phyloP scores from a whole-genome alignment of 2,797 vertebrate genomes.

The Sebastes oblongus region DNA sequence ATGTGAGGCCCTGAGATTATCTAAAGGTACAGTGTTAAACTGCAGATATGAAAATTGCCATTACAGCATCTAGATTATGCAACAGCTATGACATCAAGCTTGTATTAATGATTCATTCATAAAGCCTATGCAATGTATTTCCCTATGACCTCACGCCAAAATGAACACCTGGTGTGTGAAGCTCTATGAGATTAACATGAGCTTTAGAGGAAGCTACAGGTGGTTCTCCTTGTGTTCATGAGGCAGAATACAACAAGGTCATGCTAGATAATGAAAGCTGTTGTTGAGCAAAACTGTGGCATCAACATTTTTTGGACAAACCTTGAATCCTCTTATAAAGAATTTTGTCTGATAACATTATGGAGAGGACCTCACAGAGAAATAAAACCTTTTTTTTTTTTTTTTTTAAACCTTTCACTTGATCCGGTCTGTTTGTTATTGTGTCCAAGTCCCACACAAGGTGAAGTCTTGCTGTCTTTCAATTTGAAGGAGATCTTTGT shows the following conservation, averaged over 20 bases:
- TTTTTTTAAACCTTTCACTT: background rate
- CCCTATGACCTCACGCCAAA: background rate
- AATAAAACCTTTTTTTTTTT: too few species aligned
- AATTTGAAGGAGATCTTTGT: too few species aligned
- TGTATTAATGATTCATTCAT: slow-evolving; percentile 31
- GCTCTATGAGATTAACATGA: background rate
- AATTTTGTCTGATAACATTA: background rate
- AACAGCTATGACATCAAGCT: slow-evolving; percentile 18
- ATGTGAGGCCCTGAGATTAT: too few species aligned
- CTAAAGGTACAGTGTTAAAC: too few species aligned
- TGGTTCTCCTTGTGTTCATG: background rate
- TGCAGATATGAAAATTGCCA: too few species aligned
- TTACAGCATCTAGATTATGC: slow-evolving; percentile 12
- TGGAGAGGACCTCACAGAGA: too few species aligned
- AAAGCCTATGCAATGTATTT: slow-evolving; percentile 15
- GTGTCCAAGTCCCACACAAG: background rate
- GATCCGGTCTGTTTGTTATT: background rate
- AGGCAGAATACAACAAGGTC: background rate
- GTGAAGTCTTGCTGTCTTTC: background rate
- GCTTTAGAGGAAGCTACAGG: background rate
- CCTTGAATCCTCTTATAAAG: background rate
- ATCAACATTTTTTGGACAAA: background rate
- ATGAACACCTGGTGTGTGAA: background rate
- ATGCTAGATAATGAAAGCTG: background rate
- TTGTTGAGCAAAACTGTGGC: background rate